Percentiles rank a stretch among this genome's conserved stretches.
Evolutionary conservation across 2,888 invertebrate genomes (phyloP).

Genomic region (Gymnosoma rotundatum): DNA sequence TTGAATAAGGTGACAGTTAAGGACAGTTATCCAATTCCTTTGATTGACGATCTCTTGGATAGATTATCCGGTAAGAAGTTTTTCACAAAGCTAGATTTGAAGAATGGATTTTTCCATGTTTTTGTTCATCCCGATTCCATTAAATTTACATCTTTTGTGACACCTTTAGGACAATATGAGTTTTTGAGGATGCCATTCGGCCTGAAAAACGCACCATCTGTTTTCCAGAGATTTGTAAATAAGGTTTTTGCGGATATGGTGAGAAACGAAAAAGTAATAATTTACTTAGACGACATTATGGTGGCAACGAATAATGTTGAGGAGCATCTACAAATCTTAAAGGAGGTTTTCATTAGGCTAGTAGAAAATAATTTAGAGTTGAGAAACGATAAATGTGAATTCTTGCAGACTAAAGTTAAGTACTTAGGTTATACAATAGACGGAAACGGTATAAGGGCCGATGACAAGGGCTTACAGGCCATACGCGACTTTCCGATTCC

Average conservation of each 20-base stretch:
- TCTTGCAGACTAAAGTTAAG: slow-evolving; percentile 19
- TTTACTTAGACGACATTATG: slow-evolving; percentile 7
- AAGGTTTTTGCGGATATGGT: slow-evolving; percentile 1
- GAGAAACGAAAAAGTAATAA: not conserved
- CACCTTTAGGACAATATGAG: not conserved
- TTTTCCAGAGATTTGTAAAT: too few species aligned
- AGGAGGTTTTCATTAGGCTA: not conserved
- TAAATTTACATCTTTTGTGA: slow-evolving; percentile 13
- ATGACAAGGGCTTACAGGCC: slow-evolving; percentile 29
- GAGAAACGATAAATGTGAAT: slow-evolving; percentile 25
- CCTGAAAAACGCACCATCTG: too few species aligned
- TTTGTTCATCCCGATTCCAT: slow-evolving; percentile 14
- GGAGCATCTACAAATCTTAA: not conserved
- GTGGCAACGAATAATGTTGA: not conserved
- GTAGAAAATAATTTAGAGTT: slow-evolving; percentile 38
- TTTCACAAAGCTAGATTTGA: not conserved
- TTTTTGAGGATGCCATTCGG: not conserved
- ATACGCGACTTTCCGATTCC: slow-evolving; percentile 29
- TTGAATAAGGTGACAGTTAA: slow-evolving; percentile 9
- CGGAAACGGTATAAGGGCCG: slow-evolving; percentile 42
- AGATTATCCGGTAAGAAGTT: slow-evolving; percentile 13
- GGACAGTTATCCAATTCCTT: not conserved
- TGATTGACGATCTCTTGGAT: slow-evolving; percentile 12
- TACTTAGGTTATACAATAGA: slow-evolving; percentile 54
- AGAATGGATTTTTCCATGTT: not conserved